Conservation (phyloP, 2,113 vertebrate species). For the Shinisaurus crocodilurus region DNA sequence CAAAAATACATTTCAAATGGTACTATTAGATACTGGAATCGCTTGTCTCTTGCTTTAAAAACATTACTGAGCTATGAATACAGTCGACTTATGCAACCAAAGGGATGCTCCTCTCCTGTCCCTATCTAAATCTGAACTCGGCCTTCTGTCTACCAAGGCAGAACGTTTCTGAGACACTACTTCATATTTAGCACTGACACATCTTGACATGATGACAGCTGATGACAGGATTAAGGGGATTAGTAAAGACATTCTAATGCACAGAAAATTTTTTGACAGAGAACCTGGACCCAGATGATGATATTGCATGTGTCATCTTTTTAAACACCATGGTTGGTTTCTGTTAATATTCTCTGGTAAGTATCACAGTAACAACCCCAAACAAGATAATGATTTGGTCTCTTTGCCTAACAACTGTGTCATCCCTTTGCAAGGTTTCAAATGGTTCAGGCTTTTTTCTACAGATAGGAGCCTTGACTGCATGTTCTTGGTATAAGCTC, state of each 20-base stretch:
- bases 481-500: slow-evolving; percentile 51
- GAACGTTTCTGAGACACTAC: slow-evolving; percentile 45
- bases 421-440: slow-evolving; percentile 41
- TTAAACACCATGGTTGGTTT: slow-evolving; percentile 1
- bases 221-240: slow-evolving; percentile 48
- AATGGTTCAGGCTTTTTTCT: slow-evolving; percentile 51
- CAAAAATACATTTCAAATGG: slow-evolving; percentile 20
- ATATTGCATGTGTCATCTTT: slow-evolving; percentile 20
- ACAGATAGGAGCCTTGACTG: slow-evolving; percentile 41
- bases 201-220: slow-evolving; percentile 42
- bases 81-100: slow-evolving; percentile 38
- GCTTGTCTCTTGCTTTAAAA: slow-evolving; percentile 3
- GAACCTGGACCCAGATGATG: slow-evolving; percentile 26
- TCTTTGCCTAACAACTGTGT: slow-evolving; percentile 50
- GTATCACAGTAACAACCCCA: slow-evolving; percentile 20
- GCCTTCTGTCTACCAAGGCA: slow-evolving; percentile 40
- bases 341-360: slow-evolving; percentile 44
- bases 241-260: slow-evolving; percentile 44
- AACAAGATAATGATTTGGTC: slow-evolving; percentile 37
- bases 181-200: slow-evolving; percentile 55
- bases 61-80: accelerated
- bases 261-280: slow-evolving; percentile 46
- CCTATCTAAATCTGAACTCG: slow-evolving; percentile 47
- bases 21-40: slow-evolving; percentile 1
- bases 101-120: slow-evolving; percentile 34